These are phyloP conservation scores for Caenorhabditis zanzibari DNA, from an alignment of 2,888 invertebrate species.

Conservation along the genomic window DNA sequence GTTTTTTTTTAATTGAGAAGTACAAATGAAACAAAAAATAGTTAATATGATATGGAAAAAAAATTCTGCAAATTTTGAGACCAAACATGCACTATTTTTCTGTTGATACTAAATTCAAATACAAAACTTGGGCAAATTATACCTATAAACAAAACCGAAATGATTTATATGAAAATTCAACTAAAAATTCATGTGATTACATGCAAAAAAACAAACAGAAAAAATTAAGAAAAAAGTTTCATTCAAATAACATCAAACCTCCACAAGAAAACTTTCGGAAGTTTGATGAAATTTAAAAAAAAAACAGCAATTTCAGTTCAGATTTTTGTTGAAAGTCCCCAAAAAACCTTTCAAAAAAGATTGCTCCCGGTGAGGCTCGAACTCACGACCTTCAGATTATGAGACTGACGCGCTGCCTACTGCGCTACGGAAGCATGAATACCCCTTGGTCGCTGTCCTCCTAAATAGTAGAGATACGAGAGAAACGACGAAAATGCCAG, in stretches of 20 bases:
- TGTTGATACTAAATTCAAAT: too few relatives aligned
- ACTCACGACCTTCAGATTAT: conserved; percentile 96
- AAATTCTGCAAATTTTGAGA: not conserved
- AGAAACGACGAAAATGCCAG: conserved; percentile 22
- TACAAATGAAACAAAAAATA: not conserved
- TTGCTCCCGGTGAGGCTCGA: conserved; percentile 90
- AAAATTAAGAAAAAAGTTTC: conserved; percentile 65
- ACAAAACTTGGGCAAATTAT: too few relatives aligned
- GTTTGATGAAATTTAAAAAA: too few relatives aligned
- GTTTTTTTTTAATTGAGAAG: too few relatives aligned
- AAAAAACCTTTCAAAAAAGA: too few relatives aligned
- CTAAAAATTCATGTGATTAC: too few relatives aligned
- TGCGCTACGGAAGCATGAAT: conserved; percentile 30
- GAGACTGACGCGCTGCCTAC: conserved; percentile 93
- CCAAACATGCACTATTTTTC: not conserved
- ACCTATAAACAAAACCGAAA: too few relatives aligned
- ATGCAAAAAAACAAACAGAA: not conserved
- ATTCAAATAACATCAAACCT: conserved; percentile 92
- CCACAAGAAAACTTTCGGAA: conserved; percentile 80
- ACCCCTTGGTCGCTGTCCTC: not conserved
- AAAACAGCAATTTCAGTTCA: too few relatives aligned
- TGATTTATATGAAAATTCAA: too few relatives aligned
- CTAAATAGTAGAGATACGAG: conserved; percentile 23
- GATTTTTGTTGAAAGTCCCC: too few relatives aligned
- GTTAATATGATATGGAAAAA: not conserved